Evolutionary conservation across 2,113 vertebrate genomes (phyloP).

Genomic region (Syngnathus typhle): DNA sequence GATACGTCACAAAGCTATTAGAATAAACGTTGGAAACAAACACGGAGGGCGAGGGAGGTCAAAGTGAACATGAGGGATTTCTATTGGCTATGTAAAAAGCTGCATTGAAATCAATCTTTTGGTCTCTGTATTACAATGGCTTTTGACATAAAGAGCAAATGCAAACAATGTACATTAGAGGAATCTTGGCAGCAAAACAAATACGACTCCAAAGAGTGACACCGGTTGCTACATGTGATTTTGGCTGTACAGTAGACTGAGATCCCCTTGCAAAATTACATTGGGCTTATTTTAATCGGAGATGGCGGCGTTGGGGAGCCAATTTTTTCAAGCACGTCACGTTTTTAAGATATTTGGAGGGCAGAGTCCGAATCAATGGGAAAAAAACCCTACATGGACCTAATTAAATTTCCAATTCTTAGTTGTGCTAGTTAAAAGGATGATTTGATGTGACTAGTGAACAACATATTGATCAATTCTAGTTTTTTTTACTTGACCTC

Average conservation of each 20-base stretch:
- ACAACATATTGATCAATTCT: background rate
- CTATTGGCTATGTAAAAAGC: constrained; percentile 1
- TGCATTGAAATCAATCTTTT: background rate
- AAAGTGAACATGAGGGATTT: constrained; percentile 53
- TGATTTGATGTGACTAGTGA: background rate
- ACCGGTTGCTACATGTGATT: constrained; percentile 62
- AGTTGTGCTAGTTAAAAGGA: background rate
- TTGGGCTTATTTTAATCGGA: no score
- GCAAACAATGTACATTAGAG: constrained; percentile 11
- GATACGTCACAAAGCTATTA: constrained; percentile 42
- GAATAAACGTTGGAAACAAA: constrained; percentile 14
- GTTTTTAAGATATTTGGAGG: no score
- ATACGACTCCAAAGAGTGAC: constrained; percentile 34
- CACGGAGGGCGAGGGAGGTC: constrained; percentile 13
- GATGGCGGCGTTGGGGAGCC: no score
- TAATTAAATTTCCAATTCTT: background rate
- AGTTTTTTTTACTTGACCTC: background rate
- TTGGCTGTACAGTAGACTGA: constrained; percentile 2
- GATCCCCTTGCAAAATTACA: background rate
- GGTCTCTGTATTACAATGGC: constrained; percentile 7
- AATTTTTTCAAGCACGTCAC: no score
- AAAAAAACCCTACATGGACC: background rate
- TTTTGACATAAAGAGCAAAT: background rate
- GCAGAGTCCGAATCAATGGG: no score
- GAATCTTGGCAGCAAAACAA: constrained; percentile 32